Evolutionary conservation across 2,113 vertebrate species (phyloP).

Genomic region (Nesoenas mayeri): DNA sequence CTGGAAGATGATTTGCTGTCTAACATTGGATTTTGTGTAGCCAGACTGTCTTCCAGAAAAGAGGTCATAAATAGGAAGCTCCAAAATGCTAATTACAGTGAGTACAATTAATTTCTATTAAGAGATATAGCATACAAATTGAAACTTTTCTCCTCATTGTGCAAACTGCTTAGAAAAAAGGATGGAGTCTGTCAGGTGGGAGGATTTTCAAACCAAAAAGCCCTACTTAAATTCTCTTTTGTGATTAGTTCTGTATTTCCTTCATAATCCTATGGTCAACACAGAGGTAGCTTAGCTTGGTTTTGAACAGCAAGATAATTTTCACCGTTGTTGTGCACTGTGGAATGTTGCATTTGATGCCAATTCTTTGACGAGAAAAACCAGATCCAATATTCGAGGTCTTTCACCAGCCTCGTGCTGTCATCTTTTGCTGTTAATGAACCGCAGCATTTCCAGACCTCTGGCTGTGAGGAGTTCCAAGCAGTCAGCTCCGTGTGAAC

Average conservation of each 20-base stretch:
- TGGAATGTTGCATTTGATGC: not conserved
- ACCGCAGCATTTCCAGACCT: not conserved
- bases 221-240: not conserved
- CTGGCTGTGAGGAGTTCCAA: not conserved
- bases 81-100: constrained; percentile 29
- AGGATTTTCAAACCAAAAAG: not conserved
- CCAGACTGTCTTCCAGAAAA: constrained; percentile 24
- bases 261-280: not conserved
- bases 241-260: not conserved
- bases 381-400: not conserved
- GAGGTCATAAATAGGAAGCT: constrained; percentile 9
- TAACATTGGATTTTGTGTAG: constrained; percentile 2
- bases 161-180: not conserved
- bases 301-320: not conserved
- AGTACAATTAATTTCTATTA: constrained; percentile 20
- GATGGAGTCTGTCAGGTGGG: not conserved
- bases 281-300: not conserved
- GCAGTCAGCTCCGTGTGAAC: not conserved
- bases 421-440: not conserved
- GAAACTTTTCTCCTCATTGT: not conserved
- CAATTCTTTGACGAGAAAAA: not conserved
- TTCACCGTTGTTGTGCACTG: not conserved
- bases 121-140: not conserved
- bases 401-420: not conserved
- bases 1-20: not conserved